Base-by-base conservation (phyloP, 1,140 invertebrate genomes). In the Zelostemma sp. region DNA sequence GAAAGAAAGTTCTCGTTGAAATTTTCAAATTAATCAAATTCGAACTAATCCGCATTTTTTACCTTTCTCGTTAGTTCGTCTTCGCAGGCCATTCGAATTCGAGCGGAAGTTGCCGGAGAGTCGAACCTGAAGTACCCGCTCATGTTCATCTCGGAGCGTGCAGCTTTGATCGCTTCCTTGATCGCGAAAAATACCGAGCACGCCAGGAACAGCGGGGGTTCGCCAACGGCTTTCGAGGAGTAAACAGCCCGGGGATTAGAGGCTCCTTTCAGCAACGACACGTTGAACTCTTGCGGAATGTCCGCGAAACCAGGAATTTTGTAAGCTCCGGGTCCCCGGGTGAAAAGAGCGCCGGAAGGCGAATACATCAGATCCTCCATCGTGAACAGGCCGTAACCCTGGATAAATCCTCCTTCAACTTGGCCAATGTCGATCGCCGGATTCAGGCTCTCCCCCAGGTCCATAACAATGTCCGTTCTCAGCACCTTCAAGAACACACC, bases 381-480 rank as follows among this genome's bases (percentile, higher is more conserved):
- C 1, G 94, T 94, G 75, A 94, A 97, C 35, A 98, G 79, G 1
- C 97, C 96, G 76, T 96, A 95, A 0, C 96, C 96, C 88, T 98
- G 97, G 69, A 94, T 89, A 74, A 97, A 98, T 0, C 88, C 97
- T 19, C 97, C 97, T 87, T 98, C 97, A 17, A 98, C 91, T 86
- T 98, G 97, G 0, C 96, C 97, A 76, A 98, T 94, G 74, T 99
- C 97, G 71, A 98, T 96, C 0, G 96, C 95, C 17, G 96, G 96
- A 86, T 98, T 98, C 19, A 98, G 83, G 85, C 95, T 97, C 58
- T 94, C 90, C 14, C 93, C 93, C 50, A 98, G 87, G 85, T 98
- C 97, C 96, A 98, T 98, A 0, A 98, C 95, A 73, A 98, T 98
- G 75, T 98, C 94, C 1, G 93, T 94, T 78, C 91, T 88, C 40